Base-by-base conservation (phyloP, 2,888 invertebrate genomes). In the Papilio protenor region DNA sequence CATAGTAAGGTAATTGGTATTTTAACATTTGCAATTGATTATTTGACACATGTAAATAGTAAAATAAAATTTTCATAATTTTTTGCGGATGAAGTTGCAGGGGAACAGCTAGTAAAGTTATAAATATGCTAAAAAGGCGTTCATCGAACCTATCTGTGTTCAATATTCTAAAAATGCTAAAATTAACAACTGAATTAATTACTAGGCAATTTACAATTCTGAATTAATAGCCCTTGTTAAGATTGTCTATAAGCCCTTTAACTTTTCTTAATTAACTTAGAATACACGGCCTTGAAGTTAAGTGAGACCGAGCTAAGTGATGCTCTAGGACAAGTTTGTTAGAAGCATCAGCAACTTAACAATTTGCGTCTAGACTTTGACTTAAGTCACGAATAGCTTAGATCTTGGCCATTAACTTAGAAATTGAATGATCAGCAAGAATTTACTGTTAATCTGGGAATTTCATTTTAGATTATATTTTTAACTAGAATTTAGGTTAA, bases 341-440 rank as follows among this genome's bases (percentile, higher is more conserved):
- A 52, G 33, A 64, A 75, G 75, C 49, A 70, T 57, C 27, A 55
- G 69, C 57, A 75, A 70, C 69, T 70, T 75, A 75, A 57, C 69
- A 70, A 75, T 75, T 70, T 47, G 40, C 52, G 70, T 75, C 49
- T 75, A 75, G 23, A 75, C 55, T 75, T 66, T 69, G 69, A 75
- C 23, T 75, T 75, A 33, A 27, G 52, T 69, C 40, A 69, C 55
- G 69, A 64, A 59, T 45, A 23, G 21, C 57, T 64, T 27, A 64
- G 74, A 64, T 74, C 23, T 61, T 64, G 49, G 64, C 64, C 27
- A 21, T 27, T 45, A 47, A 73, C 59, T 73, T 61, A 59, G 21
- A 59, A 73, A 73, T 61, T 61, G 73, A 73, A 27, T 61, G 11
- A 18, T 66, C 66, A 40, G 66, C 66, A 45, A 40, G 40, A 40